Base-by-base conservation (phyloP, 23 tunicate species). In the Pegea sp. region DNA sequence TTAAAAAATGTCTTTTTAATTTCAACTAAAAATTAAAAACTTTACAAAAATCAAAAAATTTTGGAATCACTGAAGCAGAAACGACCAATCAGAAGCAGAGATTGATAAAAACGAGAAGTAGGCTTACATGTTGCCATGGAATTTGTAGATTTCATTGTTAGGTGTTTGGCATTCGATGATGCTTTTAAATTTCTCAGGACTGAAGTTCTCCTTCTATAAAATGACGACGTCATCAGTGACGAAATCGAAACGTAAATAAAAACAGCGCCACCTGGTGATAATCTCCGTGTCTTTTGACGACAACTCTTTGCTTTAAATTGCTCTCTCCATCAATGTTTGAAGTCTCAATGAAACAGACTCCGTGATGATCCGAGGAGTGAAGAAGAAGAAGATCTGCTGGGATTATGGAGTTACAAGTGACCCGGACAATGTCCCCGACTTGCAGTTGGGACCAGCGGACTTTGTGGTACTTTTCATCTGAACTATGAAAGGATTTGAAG, bases 271-370 rank as follows among this genome's bases (percentile, higher is more conserved):
- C 79, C 34, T 29, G 29, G 1, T 34, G 24, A 48, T 52, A 8
- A 23, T 65, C 70, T 69, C 79, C 63, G 53, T 72, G 72, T 38
- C 74, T 57, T 30, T 77, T 48, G 22, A 75, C 77, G 1, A 91
- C 91, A 43, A 54, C 67, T 38, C 91, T 63, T 33, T 91, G 99
- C 60, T 91, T 91, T 63, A 91, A 50, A 52, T 91, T 91, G 20
- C 71, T 68, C 60, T 91, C 99, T 16, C 99, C 99, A 53, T 91
- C 99, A 28, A 91, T 67, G 67, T 91, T 79, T 26, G 93, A 72
- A 29, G 99, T 91, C 44, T 91, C 99, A 24, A 91, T 69, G 78
- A 66, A 91, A 48, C 99, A 91, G 6, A 63, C 49, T 4, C 78
- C 91, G 31, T 79, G 69, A 22, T 29, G 61, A 52, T 91, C 99